Base-by-base conservation (phyloP, 2,797 vertebrate species). In the Danio kyathit region DNA sequence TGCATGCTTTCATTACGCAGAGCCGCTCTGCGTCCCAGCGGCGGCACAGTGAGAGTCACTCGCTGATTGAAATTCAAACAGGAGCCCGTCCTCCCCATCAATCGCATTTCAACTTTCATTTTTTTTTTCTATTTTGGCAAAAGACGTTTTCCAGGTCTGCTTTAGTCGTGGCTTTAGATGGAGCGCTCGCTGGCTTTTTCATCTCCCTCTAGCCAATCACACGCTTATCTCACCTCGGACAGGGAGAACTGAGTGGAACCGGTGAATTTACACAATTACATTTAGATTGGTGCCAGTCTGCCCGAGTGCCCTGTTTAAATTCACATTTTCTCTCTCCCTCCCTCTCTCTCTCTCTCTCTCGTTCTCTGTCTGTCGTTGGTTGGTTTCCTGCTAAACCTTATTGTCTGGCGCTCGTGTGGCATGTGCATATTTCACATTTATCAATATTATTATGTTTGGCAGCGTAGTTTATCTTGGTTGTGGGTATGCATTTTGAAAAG, bases 61-160 rank as follows among this genome's bases (percentile, higher is more conserved):
- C 60, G 63, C 74, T 84, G 82, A 87, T 85, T 85, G 82, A 80
- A 73, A 82, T 82, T 87, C 84, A 81, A 44, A 82, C 69, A 60
- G 76, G 74, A 57, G 43, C 72, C 21, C 76, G 69, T 80, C 67
- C 63, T 66, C 76, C 64, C 66, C 65, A 64, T 79, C 77, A 65
- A 19, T 79, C 17, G 44, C 38, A 63, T 43, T 84, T 80, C 48
- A 49, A 76, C 71, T 82, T 82, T 56, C 76, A 46, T 51, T 29
- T 76, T n/a, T 56, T 52, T 66, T 60, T 56, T 63, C 63, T 63
- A 49, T 71, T 54, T 72, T 63, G 77, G 67, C 40, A 72, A 72
- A 79, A 79, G 59, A 51, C 29, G 38, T 75, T 74, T 74, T 65
- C 46, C 54, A 69, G 64, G 64, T 56, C 61, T 75, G 66, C 63